Base-by-base conservation (phyloP, 2,113 vertebrate genomes). In the Odontesthes bonariensis region DNA sequence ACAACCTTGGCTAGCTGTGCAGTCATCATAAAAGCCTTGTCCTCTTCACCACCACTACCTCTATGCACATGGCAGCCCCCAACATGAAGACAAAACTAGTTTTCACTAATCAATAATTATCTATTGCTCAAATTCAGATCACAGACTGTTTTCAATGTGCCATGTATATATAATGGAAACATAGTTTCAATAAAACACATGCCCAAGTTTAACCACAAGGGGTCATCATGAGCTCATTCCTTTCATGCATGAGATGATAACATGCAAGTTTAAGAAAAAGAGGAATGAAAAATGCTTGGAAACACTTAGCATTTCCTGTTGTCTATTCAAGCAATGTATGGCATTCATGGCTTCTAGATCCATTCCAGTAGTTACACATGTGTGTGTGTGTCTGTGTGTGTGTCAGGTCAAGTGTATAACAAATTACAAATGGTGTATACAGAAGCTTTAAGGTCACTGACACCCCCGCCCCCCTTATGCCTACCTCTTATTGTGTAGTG, bases 381-480 rank as follows among this genome's bases (percentile, higher is more conserved):
- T 35, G 35, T 35, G 35, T 35, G 71, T 76, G 75, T 79, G 20
- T 44, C n/a, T n/a, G n/a, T 40, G 57, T 64, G 51, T 67, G 76
- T 77, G 71, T 75, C 67, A 77, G 84, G 63, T 90, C 72, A 86
- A 80, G 72, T 85, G 79, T 68, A 42, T 57, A 67, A 51, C 35
- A 61, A 75, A 80, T 82, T 77, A 81, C 76, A 89, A 88, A 84
- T 78, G 75, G 80, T 74, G 57, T 75, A 82, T 66, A 56, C 67
- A 79, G 59, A 91, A 73, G 76, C 70, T 82, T 81, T 88, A 84
- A 86, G 82, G 89, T 89, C 85, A 84, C 71, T 81, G 74, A 77
- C 80, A 86, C 54, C 73, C 13, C 33, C 19, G 64, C 49, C 33
- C 44, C 23, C 31, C 51, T 32, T 23, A 54, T 14, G 60, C 38